These are phyloP conservation scores for Drosophila azteca DNA, from an alignment of 1,140 invertebrate species.

Conservation along the genomic window DNA sequence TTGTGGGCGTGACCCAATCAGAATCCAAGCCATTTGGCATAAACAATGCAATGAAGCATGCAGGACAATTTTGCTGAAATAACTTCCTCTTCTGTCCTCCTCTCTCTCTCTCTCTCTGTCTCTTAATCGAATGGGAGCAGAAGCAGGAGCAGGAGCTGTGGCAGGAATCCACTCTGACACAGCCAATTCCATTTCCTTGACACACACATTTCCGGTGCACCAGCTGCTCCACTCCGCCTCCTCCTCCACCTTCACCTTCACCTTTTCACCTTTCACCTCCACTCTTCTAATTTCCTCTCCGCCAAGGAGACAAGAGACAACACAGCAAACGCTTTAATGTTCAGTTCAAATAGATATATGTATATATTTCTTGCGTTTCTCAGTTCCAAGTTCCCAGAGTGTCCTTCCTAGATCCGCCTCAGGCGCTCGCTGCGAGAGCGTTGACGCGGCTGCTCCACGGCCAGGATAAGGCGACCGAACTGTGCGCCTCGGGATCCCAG, in stretches of 20 bases:
- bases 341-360: constrained; percentile 21
- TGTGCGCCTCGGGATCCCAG: constrained; percentile 49
- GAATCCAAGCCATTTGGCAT: constrained; percentile 63
- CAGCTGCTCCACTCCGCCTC: constrained; percentile 13
- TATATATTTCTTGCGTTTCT: constrained; percentile 42
- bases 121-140: constrained; percentile 31
- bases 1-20: constrained; percentile 44
- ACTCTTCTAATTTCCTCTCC: no score
- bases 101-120: constrained; percentile 5
- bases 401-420: constrained; percentile 38
- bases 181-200: constrained; percentile 63
- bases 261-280: no score
- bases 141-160: background rate
- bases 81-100: constrained; percentile 34
- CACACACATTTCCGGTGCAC: constrained; percentile 35
- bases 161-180: constrained; percentile 31
- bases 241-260: background rate
- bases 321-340: background rate
- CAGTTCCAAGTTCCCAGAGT: background rate
- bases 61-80: constrained; percentile 57
- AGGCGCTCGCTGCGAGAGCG: constrained; percentile 63
- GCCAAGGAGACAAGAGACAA: background rate
- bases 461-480: constrained; percentile 64
- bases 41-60: constrained; percentile 71
- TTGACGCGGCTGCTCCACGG: constrained; percentile 63